Base-by-base conservation (phyloP, 2,888 invertebrate species). In the Dusona sp. region DNA sequence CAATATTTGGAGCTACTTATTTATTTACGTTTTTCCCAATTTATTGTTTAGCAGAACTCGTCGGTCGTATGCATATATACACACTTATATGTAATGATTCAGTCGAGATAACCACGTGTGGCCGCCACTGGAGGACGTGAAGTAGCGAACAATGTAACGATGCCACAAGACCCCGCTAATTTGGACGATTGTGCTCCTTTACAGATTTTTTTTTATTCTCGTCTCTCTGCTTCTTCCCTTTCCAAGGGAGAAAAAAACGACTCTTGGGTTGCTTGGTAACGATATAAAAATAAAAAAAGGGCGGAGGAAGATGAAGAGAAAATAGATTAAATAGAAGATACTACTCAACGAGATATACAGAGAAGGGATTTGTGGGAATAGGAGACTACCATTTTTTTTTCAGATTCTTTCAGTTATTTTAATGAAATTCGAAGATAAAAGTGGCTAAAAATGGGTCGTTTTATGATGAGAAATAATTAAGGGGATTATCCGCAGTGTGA, bases 121-220 rank as follows among this genome's bases (percentile, higher is more conserved):
- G 85, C 75, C 81, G 54, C 61, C 57, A 64, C 36, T 73, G 72
- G 74, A 79, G 67, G 80, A 79, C 74, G 67, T 73, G 88, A 90
- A 91, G 88, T 88, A 72, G 79, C 89, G 90, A 90, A 91, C 92
- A 91, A 91, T 91, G 90, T 80, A 79, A 67, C 68, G 74, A 80
- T 80, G 80, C 73, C 54, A 83, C 84, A 83, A 83, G 86, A 64
- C 79, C 91, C 87, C 88, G 90, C 91, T 92, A 92, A 92, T 92
- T 92, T 90, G 86, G 80, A 87, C 91, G 90, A 92, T 92, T 92
- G 92, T 92, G 86, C 89, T 90, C 90, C 68, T 65, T 74, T 79
- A 77, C 67, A 61, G 74, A 75, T 81, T 86, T 80, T 79, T 42
- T 64, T 85, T 64, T 81, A 78, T 68, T 72, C 64, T 73, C 83